A percentile compares a stretch with the other conserved stretches of the same genome.
Conservation (phyloP, 2,797 vertebrate genomes). For the Betta splendens region DNA sequence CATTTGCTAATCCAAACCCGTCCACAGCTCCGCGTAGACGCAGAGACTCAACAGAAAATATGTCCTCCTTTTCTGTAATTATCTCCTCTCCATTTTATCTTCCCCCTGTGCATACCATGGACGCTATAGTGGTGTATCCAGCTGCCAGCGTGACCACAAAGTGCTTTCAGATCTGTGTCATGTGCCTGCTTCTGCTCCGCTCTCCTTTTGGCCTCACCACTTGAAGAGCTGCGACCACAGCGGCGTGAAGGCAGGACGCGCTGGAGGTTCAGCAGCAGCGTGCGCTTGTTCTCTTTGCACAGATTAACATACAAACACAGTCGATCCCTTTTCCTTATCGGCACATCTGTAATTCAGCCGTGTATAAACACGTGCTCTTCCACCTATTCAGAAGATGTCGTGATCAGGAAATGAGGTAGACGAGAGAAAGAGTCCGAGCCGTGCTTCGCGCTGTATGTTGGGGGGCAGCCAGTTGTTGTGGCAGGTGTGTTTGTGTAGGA, state of each 20-base stretch:
- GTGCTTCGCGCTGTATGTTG: constrained; percentile 30
- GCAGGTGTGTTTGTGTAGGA: too few species aligned
- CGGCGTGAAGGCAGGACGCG: constrained; percentile 25
- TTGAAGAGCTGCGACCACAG: constrained; percentile 33
- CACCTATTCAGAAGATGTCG: constrained; percentile 54
- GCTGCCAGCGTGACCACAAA: constrained; percentile 69
- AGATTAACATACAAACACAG: constrained; percentile 29
- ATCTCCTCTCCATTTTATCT: constrained; percentile 56
- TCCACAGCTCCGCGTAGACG: constrained; percentile 25
- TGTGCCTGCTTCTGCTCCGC: constrained; percentile 48
- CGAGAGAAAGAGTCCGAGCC: constrained; percentile 10
- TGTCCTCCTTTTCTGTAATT: constrained; percentile 55
- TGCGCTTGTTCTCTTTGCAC: constrained; percentile 22
- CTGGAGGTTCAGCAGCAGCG: constrained; percentile 25
- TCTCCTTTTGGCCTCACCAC: constrained; percentile 37
- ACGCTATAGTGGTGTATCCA: constrained; percentile 58
- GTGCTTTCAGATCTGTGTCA: constrained; percentile 71
- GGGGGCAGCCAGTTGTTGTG: constrained; percentile 34
- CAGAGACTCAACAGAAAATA: constrained; percentile 35
- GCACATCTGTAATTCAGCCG: constrained; percentile 44
- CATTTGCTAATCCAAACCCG: constrained; percentile 14
- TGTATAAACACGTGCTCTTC: constrained; percentile 67
- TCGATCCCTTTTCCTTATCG: constrained; percentile 46
- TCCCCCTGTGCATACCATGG: constrained; percentile 46
- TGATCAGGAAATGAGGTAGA: constrained; percentile 31